Conservation (phyloP, 2,888 invertebrate species). For the Gastracanthus pulcherrimus region DNA sequence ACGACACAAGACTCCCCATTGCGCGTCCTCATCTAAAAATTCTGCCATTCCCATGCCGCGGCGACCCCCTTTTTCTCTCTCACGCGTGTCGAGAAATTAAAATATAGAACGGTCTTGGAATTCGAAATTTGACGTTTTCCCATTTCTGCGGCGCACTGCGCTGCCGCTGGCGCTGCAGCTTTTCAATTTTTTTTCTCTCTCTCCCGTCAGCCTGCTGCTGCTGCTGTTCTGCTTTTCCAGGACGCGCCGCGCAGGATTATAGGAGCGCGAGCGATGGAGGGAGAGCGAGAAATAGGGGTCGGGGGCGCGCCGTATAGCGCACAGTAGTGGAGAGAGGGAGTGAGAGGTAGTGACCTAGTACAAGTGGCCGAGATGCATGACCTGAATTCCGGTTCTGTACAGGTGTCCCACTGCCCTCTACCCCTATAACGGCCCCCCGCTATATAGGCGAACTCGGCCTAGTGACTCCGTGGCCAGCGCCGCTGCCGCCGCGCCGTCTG, state of each 20-base stretch:
- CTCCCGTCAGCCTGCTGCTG: neutral
- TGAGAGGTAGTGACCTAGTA: slow-evolving; percentile 74
- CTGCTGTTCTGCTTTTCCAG: slow-evolving; percentile 1
- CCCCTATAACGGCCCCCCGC: slow-evolving; percentile 58
- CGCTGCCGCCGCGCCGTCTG: neutral
- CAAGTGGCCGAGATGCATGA: slow-evolving; percentile 76
- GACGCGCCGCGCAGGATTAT: slow-evolving; percentile 36
- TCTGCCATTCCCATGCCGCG: neutral
- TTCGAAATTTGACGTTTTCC: slow-evolving; percentile 51
- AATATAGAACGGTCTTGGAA: slow-evolving; percentile 47
- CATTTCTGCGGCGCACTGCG: slow-evolving; percentile 14
- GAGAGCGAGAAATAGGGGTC: slow-evolving; percentile 32
- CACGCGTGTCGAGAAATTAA: slow-evolving; percentile 28
- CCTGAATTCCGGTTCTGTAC: slow-evolving; percentile 74
- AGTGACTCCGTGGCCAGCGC: slow-evolving; percentile 36
- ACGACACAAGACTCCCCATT: neutral
- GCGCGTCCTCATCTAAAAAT: neutral
- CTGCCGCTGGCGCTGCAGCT: neutral
- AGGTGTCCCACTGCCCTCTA: slow-evolving; percentile 75
- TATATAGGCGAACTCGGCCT: slow-evolving; percentile 55
- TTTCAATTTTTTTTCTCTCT: slow-evolving; percentile 10
- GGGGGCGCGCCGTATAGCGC: slow-evolving; percentile 30
- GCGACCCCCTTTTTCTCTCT: neutral
- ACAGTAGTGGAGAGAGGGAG: no score
- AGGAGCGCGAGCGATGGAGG: slow-evolving; percentile 15